Evolutionary conservation across 53 echinoderm and acorn worm species (phyloP), one percentile per base, ranked within the genome.

Genomic region (Arbacia lixula): DNA sequence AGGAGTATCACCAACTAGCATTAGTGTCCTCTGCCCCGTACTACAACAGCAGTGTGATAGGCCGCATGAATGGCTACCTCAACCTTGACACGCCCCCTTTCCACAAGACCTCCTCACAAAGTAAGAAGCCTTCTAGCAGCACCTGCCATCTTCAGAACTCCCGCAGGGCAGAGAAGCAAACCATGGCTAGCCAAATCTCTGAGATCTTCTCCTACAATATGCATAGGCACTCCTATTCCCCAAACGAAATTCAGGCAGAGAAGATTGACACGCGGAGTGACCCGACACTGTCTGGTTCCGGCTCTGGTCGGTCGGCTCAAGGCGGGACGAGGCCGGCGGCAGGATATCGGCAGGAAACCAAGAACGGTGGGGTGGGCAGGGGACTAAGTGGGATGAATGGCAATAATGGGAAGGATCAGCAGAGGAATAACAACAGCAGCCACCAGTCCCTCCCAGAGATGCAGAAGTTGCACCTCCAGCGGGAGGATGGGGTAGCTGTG

Each of bases 71-170:
- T 71, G 55, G 60, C 26, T 93, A 87, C 67, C 85, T 93, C 4
- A 90, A 93, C 60, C 90, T 93, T 24, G 90, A 90, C 63, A 66
- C 80, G 40, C 93, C 93, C 36, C 93, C 93, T 42, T 63, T 81
- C 50, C 90, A 79, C 32, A 89, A 69, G 53, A 22, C 66, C 21
- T 56, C 53, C 41, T 35, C n/a, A 28, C 19, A 38, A 16, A 63
- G 19, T 33, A 63, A 20, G 8, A 81, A 29, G 82, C 19, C 49
- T 11, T 0, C 4, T 36, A 78, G 38, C 36, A 78, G 39, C 24
- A 63, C 27, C 32, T 46, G n/a, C 37, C n/a, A n/a, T n/a, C n/a
- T n/a, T n/a, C n/a, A n/a, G n/a, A 81, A 63, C 19, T 46, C 82
- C 29, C 62, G 62, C 25, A 27, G 49, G 16, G 3, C 51, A 12